Percentiles rank a stretch among this genome's conserved stretches.
Evolutionary conservation across 2,888 invertebrate species (phyloP).

Genomic region (Phorcus lineatus): DNA sequence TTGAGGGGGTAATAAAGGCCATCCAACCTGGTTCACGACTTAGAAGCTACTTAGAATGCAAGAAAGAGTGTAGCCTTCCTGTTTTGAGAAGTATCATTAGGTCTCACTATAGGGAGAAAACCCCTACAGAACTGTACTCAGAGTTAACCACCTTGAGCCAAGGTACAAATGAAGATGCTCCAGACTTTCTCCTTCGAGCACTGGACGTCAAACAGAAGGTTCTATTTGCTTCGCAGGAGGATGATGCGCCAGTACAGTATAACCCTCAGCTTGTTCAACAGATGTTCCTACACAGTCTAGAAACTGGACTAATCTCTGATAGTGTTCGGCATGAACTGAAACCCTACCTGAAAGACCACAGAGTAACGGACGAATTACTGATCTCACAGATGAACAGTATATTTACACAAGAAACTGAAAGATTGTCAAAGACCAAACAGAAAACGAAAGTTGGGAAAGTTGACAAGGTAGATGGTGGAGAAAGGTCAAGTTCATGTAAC

Average conservation of each 20-base stretch:
- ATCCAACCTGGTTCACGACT: not conserved
- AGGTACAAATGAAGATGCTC: slow-evolving; percentile 20
- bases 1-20: not conserved
- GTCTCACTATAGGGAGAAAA: slow-evolving; percentile 27
- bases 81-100: not conserved
- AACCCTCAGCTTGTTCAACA: no score
- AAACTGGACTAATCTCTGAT: no score
- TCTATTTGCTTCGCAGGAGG: slow-evolving; percentile 3
- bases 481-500: no score
- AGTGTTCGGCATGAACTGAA: no score
- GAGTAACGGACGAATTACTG: no score
- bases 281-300: no score
- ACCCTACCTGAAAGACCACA: no score
- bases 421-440: no score
- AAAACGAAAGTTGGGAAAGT: no score
- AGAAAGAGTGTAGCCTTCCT: not conserved
- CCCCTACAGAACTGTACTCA: slow-evolving; percentile 29
- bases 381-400: no score
- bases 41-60: not conserved
- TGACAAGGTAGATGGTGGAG: no score
- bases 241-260: not conserved
- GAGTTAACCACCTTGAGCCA: not conserved
- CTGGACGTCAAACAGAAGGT: slow-evolving; percentile 35
- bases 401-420: no score
- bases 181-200: slow-evolving; percentile 11